phyloP scores from a whole-genome alignment of 2,113 vertebrate species.

The Megalops atlanticus region DNA sequence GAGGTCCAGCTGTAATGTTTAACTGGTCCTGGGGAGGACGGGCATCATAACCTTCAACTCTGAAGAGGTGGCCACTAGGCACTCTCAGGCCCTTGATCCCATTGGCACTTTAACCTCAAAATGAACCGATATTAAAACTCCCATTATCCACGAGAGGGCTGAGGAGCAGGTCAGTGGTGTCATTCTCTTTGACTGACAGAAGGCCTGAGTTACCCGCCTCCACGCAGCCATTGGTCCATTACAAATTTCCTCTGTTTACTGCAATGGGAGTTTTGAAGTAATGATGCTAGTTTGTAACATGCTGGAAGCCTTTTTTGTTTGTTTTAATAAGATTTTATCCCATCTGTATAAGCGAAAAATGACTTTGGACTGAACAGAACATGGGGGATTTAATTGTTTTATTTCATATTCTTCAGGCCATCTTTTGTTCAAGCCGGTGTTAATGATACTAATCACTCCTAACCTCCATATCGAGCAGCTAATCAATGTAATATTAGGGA shows the following conservation, averaged over 20 bases:
- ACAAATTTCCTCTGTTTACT: too few species aligned
- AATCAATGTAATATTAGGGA: conserved; percentile 9
- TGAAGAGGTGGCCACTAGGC: background rate
- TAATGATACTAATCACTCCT: conserved; percentile 6
- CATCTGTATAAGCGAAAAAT: background rate
- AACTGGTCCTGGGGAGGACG: conserved; percentile 12
- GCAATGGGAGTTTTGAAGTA: too few species aligned
- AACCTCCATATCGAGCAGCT: background rate
- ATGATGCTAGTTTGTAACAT: too few species aligned
- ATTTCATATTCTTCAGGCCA: background rate
- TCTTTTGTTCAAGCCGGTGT: background rate
- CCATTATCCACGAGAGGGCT: conserved; percentile 32
- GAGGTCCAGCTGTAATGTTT: conserved; percentile 33
- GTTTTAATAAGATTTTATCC: background rate
- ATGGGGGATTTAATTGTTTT: too few species aligned
- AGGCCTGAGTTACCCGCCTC: too few species aligned
- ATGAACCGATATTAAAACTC: conserved; percentile 34
- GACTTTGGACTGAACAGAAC: background rate
- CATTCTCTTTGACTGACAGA: background rate
- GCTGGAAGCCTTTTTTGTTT: too few species aligned
- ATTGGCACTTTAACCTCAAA: conserved; percentile 24
- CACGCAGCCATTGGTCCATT: too few species aligned
- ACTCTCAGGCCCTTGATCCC: conserved; percentile 13
- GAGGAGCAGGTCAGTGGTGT: conserved; percentile 15
- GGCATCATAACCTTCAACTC: background rate